Evolutionary conservation across 1,140 invertebrate species (phyloP).

Genomic region (Spodoptera frugiperda): DNA sequence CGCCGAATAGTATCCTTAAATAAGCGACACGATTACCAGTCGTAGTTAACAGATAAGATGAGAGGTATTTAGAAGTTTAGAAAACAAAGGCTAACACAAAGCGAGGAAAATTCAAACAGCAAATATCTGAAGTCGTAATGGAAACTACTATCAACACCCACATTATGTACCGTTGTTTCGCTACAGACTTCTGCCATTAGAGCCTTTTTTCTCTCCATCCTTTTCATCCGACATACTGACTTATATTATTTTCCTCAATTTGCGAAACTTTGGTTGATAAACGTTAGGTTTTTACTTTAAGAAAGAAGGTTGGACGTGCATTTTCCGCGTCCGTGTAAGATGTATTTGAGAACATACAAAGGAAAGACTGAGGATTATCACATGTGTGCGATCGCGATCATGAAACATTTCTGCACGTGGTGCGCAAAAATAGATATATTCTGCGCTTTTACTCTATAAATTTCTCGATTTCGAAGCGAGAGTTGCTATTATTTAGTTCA

Average conservation of each 20-base stretch:
- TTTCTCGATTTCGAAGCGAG: neutral
- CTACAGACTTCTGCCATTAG: conserved; percentile 40
- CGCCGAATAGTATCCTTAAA: too few species aligned
- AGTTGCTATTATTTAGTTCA: conserved; percentile 11
- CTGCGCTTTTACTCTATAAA: conserved; percentile 16
- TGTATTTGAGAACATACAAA: conserved; percentile 12
- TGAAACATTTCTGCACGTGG: conserved; percentile 26
- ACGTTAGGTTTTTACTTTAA: conserved; percentile 2
- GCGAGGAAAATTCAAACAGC: conserved; percentile 23
- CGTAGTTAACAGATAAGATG: too few species aligned
- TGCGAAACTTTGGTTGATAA: conserved; percentile 20
- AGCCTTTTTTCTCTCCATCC: conserved; percentile 21
- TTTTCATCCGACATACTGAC: conserved; percentile 35
- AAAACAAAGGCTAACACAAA: conserved; percentile 8
- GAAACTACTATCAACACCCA: conserved; percentile 35
- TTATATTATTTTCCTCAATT: conserved; percentile 38
- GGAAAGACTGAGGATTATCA: neutral
- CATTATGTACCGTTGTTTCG: conserved; percentile 31
- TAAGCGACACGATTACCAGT: too few species aligned
- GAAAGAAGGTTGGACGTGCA: neutral
- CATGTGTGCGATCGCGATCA: conserved; percentile 9
- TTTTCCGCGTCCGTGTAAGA: neutral
- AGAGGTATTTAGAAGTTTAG: neutral
- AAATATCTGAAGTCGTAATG: conserved; percentile 37
- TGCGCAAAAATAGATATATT: conserved; percentile 27